These are phyloP conservation scores for Rhombomys opimus DNA, from an alignment of 2,113 vertebrate species.

Conservation along the genomic window DNA sequence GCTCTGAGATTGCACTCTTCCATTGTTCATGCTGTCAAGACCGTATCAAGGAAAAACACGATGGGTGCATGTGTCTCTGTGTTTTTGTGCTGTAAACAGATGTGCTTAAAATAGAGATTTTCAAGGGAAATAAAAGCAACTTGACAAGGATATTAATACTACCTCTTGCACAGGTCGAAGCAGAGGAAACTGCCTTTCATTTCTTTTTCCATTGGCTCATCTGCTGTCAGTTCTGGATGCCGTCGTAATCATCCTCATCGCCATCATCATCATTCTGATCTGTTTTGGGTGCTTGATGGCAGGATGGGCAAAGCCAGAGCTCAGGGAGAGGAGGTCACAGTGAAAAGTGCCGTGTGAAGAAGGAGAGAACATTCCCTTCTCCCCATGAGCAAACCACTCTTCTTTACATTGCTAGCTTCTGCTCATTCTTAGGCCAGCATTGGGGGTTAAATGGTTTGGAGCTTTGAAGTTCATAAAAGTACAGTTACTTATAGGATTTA, in stretches of 20 bases:
- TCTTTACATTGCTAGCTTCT: background rate
- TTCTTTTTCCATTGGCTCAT: background rate
- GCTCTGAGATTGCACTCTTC: too few species aligned
- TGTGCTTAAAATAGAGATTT: background rate
- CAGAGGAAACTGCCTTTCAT: background rate
- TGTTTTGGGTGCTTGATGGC: background rate
- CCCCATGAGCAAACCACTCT: background rate
- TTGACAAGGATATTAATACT: background rate
- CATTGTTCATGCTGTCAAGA: background rate
- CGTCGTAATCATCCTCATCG: fast-evolving
- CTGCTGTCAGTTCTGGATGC: background rate
- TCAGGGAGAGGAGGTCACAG: fast-evolving
- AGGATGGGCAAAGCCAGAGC: background rate
- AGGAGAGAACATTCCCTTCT: fast-evolving
- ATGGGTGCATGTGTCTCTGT: background rate
- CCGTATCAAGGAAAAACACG: background rate
- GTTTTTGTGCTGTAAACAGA: background rate
- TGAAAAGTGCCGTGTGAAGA: background rate
- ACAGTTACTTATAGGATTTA: background rate
- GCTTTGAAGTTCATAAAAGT: background rate
- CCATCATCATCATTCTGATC: background rate
- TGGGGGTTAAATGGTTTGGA: background rate
- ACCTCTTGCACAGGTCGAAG: background rate
- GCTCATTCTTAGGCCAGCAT: background rate
- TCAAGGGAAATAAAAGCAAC: background rate